Conservation (phyloP, 2,113 vertebrate species). For the Ammospiza caudacuta region DNA sequence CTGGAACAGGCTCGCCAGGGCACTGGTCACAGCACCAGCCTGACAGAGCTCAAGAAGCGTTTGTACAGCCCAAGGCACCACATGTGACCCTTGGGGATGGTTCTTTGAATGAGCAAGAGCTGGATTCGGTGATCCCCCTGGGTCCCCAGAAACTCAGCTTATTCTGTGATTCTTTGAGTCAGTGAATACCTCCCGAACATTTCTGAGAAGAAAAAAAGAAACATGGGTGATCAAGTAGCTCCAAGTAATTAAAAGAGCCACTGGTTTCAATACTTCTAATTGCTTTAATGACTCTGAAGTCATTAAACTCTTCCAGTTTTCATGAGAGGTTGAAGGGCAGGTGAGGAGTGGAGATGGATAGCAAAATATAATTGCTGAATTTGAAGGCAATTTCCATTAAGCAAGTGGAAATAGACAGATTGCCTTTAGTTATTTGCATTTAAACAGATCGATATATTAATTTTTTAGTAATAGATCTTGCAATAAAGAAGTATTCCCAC, state of each 20-base stretch:
- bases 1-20: not conserved
- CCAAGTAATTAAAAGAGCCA: not conserved
- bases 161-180: not conserved
- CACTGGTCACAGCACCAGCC: not conserved
- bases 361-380: not conserved
- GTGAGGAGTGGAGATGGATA: not conserved
- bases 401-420: not conserved
- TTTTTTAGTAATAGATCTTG: not conserved
- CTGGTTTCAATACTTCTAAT: not conserved
- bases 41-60: not conserved
- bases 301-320: not conserved
- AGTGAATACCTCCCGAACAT: not conserved
- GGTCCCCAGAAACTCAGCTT: not conserved
- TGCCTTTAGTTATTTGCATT: not conserved
- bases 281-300: not conserved
- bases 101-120: not conserved
- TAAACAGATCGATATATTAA: not conserved
- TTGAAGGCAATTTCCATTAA: not conserved
- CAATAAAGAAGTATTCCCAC: not conserved
- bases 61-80: not conserved
- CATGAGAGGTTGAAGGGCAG: not conserved
- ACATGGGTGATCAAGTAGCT: not conserved
- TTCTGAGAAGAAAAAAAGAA: not conserved
- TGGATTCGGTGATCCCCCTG: not conserved
- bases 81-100: not conserved